Conservation (phyloP, 2,888 invertebrate species). For the Panzeria rudis region DNA sequence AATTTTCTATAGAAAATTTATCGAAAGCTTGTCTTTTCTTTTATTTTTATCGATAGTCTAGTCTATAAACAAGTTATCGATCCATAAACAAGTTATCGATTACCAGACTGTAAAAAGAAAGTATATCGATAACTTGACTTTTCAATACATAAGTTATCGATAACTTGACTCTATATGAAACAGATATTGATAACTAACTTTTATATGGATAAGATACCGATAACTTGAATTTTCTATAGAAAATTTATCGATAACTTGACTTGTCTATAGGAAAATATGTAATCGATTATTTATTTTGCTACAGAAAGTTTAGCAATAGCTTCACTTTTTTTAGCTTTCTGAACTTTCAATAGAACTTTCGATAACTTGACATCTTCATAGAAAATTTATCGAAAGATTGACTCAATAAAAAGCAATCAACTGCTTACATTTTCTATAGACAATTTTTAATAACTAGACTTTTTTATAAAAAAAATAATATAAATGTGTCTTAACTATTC, state of each 20-base stretch:
- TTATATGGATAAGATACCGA: neutral
- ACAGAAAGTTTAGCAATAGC: neutral
- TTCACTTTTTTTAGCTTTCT: neutral
- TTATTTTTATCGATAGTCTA: neutral
- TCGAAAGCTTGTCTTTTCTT: neutral
- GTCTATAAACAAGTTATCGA: neutral
- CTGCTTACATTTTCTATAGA: no score
- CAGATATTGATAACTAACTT: no score
- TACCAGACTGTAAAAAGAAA: neutral
- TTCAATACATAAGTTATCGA: neutral
- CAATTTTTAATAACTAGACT: no score
- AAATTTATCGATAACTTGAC: neutral
- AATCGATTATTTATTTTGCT: neutral
- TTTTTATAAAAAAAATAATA: no score
- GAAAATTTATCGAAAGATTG: no score
- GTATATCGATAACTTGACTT: neutral
- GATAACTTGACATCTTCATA: no score
- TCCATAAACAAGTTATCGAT: neutral
- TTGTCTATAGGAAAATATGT: neutral
- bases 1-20: neutral
- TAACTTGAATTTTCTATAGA: neutral
- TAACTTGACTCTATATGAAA: no score
- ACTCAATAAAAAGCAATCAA: no score
- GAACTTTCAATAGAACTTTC: neutral
- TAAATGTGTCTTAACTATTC: no score